Percentiles rank a stretch among this genome's conserved stretches.
Evolutionary conservation across 2,113 vertebrate species (phyloP).

Genomic region (Lepisosteus osseus): DNA sequence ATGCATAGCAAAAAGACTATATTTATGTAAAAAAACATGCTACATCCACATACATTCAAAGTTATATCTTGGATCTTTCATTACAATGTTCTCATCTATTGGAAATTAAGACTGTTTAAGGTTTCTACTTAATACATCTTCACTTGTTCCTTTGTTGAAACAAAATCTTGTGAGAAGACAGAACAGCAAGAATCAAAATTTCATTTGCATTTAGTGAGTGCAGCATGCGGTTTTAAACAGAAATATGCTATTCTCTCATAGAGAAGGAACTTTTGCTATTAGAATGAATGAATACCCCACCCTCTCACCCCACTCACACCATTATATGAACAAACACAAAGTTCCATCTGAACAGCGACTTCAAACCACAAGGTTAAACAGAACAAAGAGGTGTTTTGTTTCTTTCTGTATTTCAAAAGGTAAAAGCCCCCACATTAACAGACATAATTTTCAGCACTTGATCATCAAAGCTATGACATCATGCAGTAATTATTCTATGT

Average conservation of each 20-base stretch:
- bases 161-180: conserved; percentile 24
- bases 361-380: conserved; percentile 18
- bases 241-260: conserved; percentile 16
- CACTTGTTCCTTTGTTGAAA: conserved; percentile 22
- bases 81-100: no score
- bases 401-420: conserved; percentile 16
- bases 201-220: background rate
- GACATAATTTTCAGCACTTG: conserved; percentile 32
- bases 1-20: no score
- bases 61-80: no score
- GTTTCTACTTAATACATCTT: background rate
- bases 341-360: conserved; percentile 13
- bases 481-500: conserved; percentile 71
- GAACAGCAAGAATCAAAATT: background rate
- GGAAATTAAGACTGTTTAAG: no score
- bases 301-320: conserved; percentile 21
- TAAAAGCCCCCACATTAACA: conserved; percentile 30
- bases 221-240: conserved; percentile 24
- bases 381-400: conserved; percentile 31
- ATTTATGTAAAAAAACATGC: no score
- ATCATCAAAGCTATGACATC: conserved; percentile 62
- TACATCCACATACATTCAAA: no score
- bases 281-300: conserved; percentile 12
- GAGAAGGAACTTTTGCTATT: conserved; percentile 2
- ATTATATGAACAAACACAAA: conserved; percentile 17